Conservation (phyloP, 2,113 vertebrate species). For the Lutjanus erythropterus region DNA sequence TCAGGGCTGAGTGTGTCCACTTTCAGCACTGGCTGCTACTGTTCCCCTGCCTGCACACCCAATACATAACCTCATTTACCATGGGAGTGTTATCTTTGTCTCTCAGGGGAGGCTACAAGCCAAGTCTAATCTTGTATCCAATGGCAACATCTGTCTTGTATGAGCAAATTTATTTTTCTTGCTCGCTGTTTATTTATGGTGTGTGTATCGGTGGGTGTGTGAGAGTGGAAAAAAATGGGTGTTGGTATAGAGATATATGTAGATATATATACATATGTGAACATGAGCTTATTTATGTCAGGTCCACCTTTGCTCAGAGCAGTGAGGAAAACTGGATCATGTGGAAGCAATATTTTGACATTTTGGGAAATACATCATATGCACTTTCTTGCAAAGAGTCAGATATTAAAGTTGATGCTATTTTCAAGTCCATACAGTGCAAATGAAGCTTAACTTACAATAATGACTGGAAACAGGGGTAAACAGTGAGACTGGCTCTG, state of each 20-base stretch:
- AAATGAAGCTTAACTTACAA: not conserved
- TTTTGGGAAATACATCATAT: not conserved
- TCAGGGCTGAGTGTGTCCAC: constrained; percentile 55
- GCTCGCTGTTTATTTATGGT: constrained; percentile 57
- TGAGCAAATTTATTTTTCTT: constrained; percentile 72
- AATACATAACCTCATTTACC: constrained; percentile 62
- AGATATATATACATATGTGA: constrained; percentile 7
- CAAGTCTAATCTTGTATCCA: constrained; percentile 64
- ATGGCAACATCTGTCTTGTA: constrained; percentile 73
- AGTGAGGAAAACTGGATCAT: not conserved
- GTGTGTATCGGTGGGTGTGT: constrained; percentile 30
- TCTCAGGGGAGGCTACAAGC: constrained; percentile 60
- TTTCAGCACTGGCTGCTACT: constrained; percentile 65
- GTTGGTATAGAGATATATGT: constrained; percentile 28
- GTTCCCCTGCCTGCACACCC: constrained; percentile 52
- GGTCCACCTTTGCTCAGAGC: not conserved
- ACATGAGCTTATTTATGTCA: constrained; percentile 27
- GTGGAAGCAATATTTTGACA: not conserved
- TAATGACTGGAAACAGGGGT: not conserved
- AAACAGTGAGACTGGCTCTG: too few species aligned
- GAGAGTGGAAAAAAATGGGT: constrained; percentile 37
- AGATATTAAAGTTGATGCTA: too few species aligned
- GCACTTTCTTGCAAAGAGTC: too few species aligned
- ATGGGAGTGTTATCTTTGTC: constrained; percentile 62
- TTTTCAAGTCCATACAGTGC: not conserved